A percentile compares a stretch with the other conserved stretches of the same genome.
Evolutionary conservation across 2,797 vertebrate genomes (phyloP).

Genomic region (Amblyraja radiata): DNA sequence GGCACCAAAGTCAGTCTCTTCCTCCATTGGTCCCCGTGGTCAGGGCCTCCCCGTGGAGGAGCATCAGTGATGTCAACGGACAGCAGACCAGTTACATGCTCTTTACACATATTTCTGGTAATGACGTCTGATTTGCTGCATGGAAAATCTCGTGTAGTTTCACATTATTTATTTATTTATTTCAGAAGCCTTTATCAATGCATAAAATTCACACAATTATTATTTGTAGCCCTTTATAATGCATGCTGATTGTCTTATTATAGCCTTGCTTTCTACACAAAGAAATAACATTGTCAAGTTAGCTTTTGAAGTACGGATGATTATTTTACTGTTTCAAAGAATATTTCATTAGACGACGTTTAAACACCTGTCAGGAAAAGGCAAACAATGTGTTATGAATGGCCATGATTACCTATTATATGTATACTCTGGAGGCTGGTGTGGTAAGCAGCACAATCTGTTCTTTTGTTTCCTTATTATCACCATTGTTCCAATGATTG

Average conservation of each 20-base stretch:
- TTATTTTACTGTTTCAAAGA: slow-evolving; percentile 62
- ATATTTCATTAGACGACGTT: slow-evolving; percentile 62
- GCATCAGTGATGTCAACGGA: not conserved
- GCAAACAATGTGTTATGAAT: slow-evolving; percentile 62
- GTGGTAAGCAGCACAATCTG: slow-evolving; percentile 54
- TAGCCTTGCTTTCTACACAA: slow-evolving; percentile 51
- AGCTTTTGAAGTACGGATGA: slow-evolving; percentile 63
- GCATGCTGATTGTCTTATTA: slow-evolving; percentile 52
- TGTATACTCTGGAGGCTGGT: slow-evolving; percentile 61
- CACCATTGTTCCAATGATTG: slow-evolving; percentile 49
- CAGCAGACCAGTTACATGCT: not conserved
- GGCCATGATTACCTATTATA: slow-evolving; percentile 58
- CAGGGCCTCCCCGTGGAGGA: not conserved
- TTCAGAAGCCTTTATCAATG: slow-evolving; percentile 47
- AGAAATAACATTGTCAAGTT: slow-evolving; percentile 55
- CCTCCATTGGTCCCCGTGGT: too few relatives aligned
- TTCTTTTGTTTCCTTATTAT: slow-evolving; percentile 53
- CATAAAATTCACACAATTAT: slow-evolving; percentile 2
- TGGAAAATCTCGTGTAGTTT: not conserved
- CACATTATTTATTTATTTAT: not conserved
- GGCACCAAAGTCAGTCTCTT: too few relatives aligned
- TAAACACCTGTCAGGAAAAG: slow-evolving; percentile 59
- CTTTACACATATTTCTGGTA: not conserved
- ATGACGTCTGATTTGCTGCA: not conserved
- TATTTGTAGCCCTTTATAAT: slow-evolving; percentile 41